These are phyloP conservation scores for Cephus runcator DNA, from an alignment of 2,888 invertebrate genomes.

Conservation along the genomic window DNA sequence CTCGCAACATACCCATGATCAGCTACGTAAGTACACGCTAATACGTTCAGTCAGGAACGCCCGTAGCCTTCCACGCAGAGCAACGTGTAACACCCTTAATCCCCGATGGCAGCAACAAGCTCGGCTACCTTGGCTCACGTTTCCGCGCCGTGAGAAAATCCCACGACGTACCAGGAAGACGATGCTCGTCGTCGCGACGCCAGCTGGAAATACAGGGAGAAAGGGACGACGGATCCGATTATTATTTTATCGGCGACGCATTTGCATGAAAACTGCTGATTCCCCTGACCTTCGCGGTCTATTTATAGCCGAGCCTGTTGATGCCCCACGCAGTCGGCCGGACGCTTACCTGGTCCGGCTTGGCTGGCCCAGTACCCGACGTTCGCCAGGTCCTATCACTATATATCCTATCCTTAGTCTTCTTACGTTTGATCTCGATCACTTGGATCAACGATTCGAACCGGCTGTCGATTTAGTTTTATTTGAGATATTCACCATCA, in stretches of 20 bases:
- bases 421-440: background rate
- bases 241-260: conserved; percentile 58
- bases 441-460: background rate
- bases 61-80: background rate
- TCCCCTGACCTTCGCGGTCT: conserved; percentile 61
- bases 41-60: background rate
- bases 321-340: conserved; percentile 51
- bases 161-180: background rate
- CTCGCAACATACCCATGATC: conserved; percentile 95
- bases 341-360: conserved; percentile 45
- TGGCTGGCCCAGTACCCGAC: conserved; percentile 5
- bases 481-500: background rate
- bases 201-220: conserved; percentile 20
- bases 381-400: background rate
- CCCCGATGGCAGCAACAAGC: background rate
- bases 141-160: background rate
- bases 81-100: background rate
- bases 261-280: conserved; percentile 63
- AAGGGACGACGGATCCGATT: conserved; percentile 43
- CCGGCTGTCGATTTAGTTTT: background rate
- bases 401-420: background rate
- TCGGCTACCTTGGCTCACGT: background rate
- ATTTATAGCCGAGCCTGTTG: conserved; percentile 57
- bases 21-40: conserved; percentile 84
- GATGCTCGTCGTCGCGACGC: background rate